A percentile compares a stretch with the other conserved stretches of the same genome.
These are phyloP conservation scores for Myrmecobius fasciatus DNA, from an alignment of 2,113 vertebrate species.

Conservation along the genomic window DNA sequence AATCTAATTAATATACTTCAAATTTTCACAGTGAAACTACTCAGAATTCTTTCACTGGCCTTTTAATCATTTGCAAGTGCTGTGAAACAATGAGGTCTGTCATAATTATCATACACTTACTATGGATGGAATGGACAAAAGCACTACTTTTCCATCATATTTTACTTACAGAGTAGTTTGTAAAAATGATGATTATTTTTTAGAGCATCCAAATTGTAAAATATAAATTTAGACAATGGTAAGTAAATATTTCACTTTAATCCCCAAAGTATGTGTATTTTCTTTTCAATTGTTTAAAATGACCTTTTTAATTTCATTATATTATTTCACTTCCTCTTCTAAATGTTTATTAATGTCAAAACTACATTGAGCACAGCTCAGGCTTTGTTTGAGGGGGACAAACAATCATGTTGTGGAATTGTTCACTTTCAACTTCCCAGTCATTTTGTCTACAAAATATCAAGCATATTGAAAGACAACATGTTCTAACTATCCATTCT, in stretches of 20 bases:
- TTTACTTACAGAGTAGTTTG: background rate
- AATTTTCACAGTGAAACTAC: slow-evolving; percentile 3
- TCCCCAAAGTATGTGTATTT: background rate
- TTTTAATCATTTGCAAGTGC: slow-evolving; percentile 10
- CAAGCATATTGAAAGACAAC: background rate
- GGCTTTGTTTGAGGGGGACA: background rate
- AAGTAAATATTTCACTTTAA: background rate
- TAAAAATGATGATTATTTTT: background rate
- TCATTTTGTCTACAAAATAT: background rate
- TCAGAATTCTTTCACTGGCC: slow-evolving; percentile 1
- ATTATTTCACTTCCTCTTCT: slow-evolving; percentile 15
- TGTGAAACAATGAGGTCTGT: slow-evolving; percentile 8
- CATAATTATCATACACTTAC: slow-evolving; percentile 1
- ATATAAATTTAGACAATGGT: slow-evolving; percentile 1
- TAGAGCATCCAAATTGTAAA: background rate
- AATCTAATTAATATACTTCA: background rate
- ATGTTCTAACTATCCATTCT: background rate
- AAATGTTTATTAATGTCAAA: slow-evolving; percentile 17
- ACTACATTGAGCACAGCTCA: background rate
- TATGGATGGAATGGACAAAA: slow-evolving; percentile 11
- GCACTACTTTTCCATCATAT: background rate
- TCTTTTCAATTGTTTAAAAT: background rate
- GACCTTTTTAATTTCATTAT: background rate
- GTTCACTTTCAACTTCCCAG: background rate
- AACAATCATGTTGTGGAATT: background rate